Evolutionary conservation across 2,113 vertebrate genomes (phyloP).

Genomic region (Zeus faber): DNA sequence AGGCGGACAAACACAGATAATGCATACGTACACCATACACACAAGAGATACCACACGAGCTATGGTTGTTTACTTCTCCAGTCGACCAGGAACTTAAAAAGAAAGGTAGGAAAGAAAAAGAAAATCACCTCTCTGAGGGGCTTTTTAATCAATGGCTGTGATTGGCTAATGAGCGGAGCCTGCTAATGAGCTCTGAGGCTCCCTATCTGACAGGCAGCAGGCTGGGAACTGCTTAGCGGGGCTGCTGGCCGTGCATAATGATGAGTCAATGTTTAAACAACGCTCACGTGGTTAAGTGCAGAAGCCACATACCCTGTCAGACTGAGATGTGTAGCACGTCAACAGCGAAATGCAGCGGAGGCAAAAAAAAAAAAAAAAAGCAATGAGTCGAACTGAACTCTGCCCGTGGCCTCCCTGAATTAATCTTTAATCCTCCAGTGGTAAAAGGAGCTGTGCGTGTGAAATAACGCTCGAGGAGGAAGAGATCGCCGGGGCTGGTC

Average conservation of each 20-base stretch:
- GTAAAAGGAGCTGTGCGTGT: slow-evolving; percentile 35
- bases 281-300: slow-evolving; percentile 20
- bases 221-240: slow-evolving; percentile 40
- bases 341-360: slow-evolving; percentile 25
- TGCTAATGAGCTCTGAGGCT: slow-evolving; percentile 43
- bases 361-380: not conserved
- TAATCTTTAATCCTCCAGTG: slow-evolving; percentile 49
- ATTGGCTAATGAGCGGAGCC: slow-evolving; percentile 45
- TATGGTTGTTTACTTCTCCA: slow-evolving; percentile 30
- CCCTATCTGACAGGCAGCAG: slow-evolving; percentile 29
- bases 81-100: slow-evolving; percentile 5
- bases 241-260: slow-evolving; percentile 18
- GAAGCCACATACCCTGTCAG: slow-evolving; percentile 17
- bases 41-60: slow-evolving; percentile 30
- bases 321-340: slow-evolving; percentile 30
- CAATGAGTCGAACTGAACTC: slow-evolving; percentile 39
- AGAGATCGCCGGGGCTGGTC: not conserved
- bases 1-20: slow-evolving; percentile 8
- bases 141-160: slow-evolving; percentile 39
- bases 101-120: too few species aligned
- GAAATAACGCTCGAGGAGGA: not conserved
- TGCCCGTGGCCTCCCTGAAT: slow-evolving; percentile 43
- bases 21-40: slow-evolving; percentile 3
- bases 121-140: slow-evolving; percentile 11
- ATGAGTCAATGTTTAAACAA: slow-evolving; percentile 46